Evolutionary conservation across 2,888 invertebrate genomes (phyloP).

Genomic region (Oxystoma pomonae): DNA sequence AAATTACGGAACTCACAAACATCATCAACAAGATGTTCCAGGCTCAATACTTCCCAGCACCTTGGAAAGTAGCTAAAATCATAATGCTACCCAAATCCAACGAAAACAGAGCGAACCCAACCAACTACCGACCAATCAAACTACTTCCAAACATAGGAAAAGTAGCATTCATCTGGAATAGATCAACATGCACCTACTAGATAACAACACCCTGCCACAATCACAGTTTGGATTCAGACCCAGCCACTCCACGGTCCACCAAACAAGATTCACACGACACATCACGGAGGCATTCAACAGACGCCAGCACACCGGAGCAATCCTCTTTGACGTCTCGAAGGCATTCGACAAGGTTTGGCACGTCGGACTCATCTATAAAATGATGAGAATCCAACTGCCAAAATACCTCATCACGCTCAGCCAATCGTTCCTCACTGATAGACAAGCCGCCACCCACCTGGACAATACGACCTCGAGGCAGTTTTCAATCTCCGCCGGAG

Average conservation of each 20-base stretch:
- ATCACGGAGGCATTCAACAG: slow-evolving; percentile 29
- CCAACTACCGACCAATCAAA: slow-evolving; percentile 21
- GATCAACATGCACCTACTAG: slow-evolving; percentile 8
- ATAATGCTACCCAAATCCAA: slow-evolving; percentile 18
- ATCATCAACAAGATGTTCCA: slow-evolving; percentile 15
- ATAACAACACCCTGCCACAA: slow-evolving; percentile 22
- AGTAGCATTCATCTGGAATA: slow-evolving; percentile 13
- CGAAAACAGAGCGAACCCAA: slow-evolving; percentile 14
- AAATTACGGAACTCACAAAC: slow-evolving; percentile 7
- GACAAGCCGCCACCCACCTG: too few species aligned
- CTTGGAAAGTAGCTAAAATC: slow-evolving; percentile 19
- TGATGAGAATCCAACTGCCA: slow-evolving; percentile 11
- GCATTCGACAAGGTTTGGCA: slow-evolving; percentile 32
- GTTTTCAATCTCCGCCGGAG: too few species aligned
- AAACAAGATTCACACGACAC: slow-evolving; percentile 31
- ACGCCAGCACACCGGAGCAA: slow-evolving; percentile 28
- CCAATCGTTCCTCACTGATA: too few species aligned
- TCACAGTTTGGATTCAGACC: slow-evolving; percentile 37
- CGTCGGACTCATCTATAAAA: slow-evolving; percentile 30
- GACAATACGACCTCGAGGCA: too few species aligned
- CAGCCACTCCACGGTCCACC: slow-evolving; percentile 33
- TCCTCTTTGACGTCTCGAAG: slow-evolving; percentile 18
- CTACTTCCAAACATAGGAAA: slow-evolving; percentile 19
- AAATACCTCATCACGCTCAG: background rate
- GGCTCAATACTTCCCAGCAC: slow-evolving; percentile 6